phyloP scores from a whole-genome alignment of 2,113 vertebrate genomes.

The Aythya baeri region DNA sequence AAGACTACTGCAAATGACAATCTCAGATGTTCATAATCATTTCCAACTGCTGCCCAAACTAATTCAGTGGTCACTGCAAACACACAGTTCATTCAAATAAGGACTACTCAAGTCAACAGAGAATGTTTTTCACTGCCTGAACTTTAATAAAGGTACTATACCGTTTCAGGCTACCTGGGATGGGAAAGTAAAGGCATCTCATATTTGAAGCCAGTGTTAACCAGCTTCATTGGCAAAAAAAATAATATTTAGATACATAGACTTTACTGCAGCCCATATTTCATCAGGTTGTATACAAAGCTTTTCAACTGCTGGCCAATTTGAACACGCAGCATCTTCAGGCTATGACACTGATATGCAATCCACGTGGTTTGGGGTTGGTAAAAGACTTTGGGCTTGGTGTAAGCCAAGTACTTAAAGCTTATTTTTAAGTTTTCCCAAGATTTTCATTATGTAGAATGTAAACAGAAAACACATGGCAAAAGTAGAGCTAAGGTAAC shows the following conservation, averaged over 20 bases:
- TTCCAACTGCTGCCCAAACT: not conserved
- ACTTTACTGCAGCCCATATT: not conserved
- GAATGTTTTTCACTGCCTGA: not conserved
- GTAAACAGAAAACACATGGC: not conserved
- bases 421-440: not conserved
- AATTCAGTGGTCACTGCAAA: not conserved
- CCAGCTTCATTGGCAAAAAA: not conserved
- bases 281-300: not conserved
- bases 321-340: not conserved
- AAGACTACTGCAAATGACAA: not conserved
- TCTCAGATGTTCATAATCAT: not conserved
- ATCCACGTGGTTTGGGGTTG: not conserved
- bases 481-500: not conserved
- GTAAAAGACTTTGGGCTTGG: not conserved
- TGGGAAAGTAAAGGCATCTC: not conserved
- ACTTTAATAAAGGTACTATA: not conserved
- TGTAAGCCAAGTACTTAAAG: not conserved
- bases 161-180: not conserved
- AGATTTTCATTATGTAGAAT: not conserved
- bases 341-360: not conserved
- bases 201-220: not conserved
- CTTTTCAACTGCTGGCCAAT: not conserved
- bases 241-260: not conserved
- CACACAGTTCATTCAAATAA: not conserved
- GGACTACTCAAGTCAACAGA: not conserved